Conservation (phyloP, 2,113 vertebrate genomes). For the Syrrhaptes paradoxus region DNA sequence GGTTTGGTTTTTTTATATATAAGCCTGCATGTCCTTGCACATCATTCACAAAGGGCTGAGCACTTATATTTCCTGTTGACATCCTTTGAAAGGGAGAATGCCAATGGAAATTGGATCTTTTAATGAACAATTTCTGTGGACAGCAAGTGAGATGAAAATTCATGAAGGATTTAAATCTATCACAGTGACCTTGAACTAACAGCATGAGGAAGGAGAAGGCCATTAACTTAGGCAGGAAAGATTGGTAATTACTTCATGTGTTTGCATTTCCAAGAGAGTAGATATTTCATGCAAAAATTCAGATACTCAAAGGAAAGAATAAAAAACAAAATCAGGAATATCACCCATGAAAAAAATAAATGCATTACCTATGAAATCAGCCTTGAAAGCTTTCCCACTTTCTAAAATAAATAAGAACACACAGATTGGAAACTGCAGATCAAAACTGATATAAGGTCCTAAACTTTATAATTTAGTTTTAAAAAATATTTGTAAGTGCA, state of each 20-base stretch:
- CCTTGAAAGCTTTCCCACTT: background rate
- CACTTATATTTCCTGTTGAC: constrained; percentile 54
- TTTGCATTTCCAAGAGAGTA: constrained; percentile 8
- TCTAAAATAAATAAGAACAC: constrained; percentile 1
- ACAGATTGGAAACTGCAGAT: background rate
- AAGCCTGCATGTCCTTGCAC: constrained; percentile 39
- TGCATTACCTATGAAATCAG: background rate
- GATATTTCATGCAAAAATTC: constrained; percentile 28
- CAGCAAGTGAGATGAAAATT: constrained; percentile 36
- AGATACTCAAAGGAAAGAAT: constrained; percentile 6
- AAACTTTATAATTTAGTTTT: background rate
- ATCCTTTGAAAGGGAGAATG: constrained; percentile 40
- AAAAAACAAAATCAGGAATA: background rate
- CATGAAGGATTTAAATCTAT: constrained; percentile 10
- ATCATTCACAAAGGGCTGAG: constrained; percentile 45
- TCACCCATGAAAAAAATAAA: background rate
- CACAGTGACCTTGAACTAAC: constrained; percentile 49
- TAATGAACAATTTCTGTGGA: constrained; percentile 48
- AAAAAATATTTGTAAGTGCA: background rate
- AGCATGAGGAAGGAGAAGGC: constrained; percentile 24
- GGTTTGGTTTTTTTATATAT: background rate
- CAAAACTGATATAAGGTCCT: background rate
- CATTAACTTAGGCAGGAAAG: constrained; percentile 35
- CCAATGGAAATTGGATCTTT: constrained; percentile 42
- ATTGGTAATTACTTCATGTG: constrained; percentile 19